Evolutionary conservation across 2,113 vertebrate species (phyloP), one percentile per base, ranked within the genome.

Genomic region (Tenebrosternarchus preto): DNA sequence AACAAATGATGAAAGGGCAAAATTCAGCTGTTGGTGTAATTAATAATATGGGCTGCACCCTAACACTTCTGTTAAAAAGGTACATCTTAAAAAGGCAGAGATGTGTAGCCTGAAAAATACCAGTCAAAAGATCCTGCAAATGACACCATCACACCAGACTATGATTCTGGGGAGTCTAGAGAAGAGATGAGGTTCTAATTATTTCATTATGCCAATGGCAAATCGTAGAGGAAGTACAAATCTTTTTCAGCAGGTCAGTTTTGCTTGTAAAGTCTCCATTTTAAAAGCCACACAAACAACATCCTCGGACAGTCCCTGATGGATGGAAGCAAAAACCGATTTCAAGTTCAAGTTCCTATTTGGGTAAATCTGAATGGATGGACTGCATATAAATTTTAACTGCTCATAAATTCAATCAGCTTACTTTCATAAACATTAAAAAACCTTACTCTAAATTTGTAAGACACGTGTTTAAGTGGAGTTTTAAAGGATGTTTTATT

Each of bases 221-320:
- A 56, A 22, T 43, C 57, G n/a, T 43, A 39, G 19, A 16, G 43
- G 69, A 80, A 46, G 73, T 73, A 19, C 36, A 5, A n/a, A 60
- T n/a, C 6, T 3, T 39, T 56, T 71, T 24, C 31, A 61, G 25
- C 33, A 33, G n/a, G 25, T 46, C 31, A 24, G 22, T 69, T 39
- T 78, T 64, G 77, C 60, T 22, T 77, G 27, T 73, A 69, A 9
- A 33, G 12, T 36, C 8, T 73, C 50, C 19, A 43, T 74, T 71
- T 71, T 22, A 82, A 78, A 60, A 68, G n/a, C 29, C 69, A 57
- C 50, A 36, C 27, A 1, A 80, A 72, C n/a, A 53, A 20, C 69
- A 53, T 36, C 53, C 5, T 24, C 8, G 27, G 15, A 33, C 55
- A 27, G 8, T 33, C 15, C 31, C 12, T 59, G 33, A 3, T 20